Conservation (phyloP, 64 coral and sea anemone species). For the Actinia equina region DNA sequence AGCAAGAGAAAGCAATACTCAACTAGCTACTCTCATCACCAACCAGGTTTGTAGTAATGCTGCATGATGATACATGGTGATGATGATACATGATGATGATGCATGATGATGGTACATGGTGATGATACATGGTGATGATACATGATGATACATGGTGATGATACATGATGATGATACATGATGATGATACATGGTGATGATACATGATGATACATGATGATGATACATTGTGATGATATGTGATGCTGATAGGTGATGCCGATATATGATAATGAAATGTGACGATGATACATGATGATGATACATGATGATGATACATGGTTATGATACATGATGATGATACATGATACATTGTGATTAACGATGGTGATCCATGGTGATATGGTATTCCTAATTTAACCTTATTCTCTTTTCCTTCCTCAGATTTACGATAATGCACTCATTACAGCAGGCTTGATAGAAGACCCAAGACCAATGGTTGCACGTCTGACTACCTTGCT, state of each 20-base stretch:
- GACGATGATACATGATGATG: background rate
- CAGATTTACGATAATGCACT: constrained; percentile 95
- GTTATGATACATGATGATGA: background rate
- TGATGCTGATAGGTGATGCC: background rate
- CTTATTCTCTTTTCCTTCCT: background rate
- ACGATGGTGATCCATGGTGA: background rate
- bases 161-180: background rate
- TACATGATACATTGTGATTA: background rate
- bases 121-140: background rate
- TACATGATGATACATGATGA: too few species aligned
- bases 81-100: background rate
- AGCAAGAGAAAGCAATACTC: constrained; percentile 55
- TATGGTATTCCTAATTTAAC: background rate
- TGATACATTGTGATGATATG: too few species aligned
- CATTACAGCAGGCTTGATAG: constrained; percentile 90
- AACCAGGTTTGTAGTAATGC: constrained; percentile 65
- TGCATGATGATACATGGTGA: background rate
- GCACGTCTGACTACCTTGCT: constrained; percentile 79
- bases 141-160: background rate
- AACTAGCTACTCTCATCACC: constrained; percentile 80
- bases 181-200: too few species aligned
- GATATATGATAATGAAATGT: background rate
- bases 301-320: background rate
- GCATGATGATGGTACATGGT: too few species aligned
- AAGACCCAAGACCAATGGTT: constrained; percentile 90